Evolutionary conservation across 1,140 invertebrate species (phyloP), one percentile per base, ranked within the genome.

Genomic region (Drosophila busckii): DNA sequence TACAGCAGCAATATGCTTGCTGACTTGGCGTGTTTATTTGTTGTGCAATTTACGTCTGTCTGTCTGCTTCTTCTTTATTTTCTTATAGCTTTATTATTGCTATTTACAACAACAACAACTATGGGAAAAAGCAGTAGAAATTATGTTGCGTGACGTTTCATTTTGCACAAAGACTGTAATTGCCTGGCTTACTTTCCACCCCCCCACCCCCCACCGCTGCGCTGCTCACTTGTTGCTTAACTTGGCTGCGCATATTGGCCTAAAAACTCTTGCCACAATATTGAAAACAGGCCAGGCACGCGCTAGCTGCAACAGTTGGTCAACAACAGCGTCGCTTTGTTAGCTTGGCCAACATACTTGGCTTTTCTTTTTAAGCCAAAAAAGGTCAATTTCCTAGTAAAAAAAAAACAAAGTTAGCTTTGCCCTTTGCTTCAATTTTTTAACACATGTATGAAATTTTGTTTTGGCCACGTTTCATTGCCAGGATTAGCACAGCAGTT

Each of bases 121-220:
- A 50, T 49, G 73, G 69, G 75, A 80, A n/a, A n/a, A 75, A 80
- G 75, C 69, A 48, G 55, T 80, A 82, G 75, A 80, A 80, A 80
- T 80, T 82, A 82, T 80, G 75, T 82, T 75, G 75, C 75, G 75
- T 80, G 75, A 80, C 75, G 69, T 75, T 80, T 82, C 75, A 82
- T 75, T 80, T 80, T 66, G 75, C 75, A 82, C 75, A 82, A 69
- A 82, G 52, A 50, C 75, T 75, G 75, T 80, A 80, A 80, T 82
- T 80, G 75, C 48, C 50, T 22, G 20, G 17, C 2, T 1, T 13
- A 12, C 26, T 6, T 2, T 5, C 49, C 15, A 1, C 7, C 3
- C 32, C 16, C 7, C 2, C 8, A 4, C n/a, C 13, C 8, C 17
- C 13, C 3, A 13, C 7, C n/a, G 5, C 17, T n/a, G 7, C 4